Evolutionary conservation across 2,797 vertebrate genomes (phyloP).

Genomic region (Cottoperca gobio): DNA sequence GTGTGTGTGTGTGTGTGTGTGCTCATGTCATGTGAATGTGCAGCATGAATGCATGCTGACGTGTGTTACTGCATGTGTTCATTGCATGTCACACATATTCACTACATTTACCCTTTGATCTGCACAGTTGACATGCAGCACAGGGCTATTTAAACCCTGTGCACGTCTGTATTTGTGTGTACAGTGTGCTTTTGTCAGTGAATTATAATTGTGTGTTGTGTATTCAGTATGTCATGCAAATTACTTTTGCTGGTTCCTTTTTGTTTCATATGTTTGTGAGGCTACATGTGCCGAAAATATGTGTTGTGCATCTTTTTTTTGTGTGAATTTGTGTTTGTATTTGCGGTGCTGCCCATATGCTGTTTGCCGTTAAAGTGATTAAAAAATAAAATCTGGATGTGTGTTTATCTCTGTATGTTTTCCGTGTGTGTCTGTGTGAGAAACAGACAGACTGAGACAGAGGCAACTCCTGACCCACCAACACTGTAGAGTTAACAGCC

Average conservation of each 20-base stretch:
- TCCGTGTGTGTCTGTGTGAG: slow-evolving; percentile 18
- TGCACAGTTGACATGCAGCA: slow-evolving; percentile 15
- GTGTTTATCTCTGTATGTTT: neutral
- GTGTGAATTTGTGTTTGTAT: neutral
- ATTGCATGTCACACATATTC: neutral
- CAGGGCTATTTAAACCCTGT: neutral
- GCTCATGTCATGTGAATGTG: slow-evolving; percentile 16
- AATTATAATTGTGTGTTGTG: neutral
- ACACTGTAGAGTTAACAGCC: slow-evolving; percentile 58
- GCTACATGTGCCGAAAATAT: neutral
- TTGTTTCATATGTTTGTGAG: neutral
- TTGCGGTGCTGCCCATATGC: neutral
- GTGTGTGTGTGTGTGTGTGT: slow-evolving; percentile 3
- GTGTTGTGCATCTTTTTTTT: neutral
- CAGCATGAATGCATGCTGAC: slow-evolving; percentile 11
- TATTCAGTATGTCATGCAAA: neutral
- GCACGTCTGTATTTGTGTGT: neutral
- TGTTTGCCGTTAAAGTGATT: neutral
- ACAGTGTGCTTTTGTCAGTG: neutral
- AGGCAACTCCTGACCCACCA: slow-evolving; percentile 72
- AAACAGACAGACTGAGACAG: slow-evolving; percentile 33
- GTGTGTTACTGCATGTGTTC: slow-evolving; percentile 6
- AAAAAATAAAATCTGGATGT: no score
- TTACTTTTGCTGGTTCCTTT: neutral
- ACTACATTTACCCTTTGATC: slow-evolving; percentile 35